Evolutionary conservation across 2,888 invertebrate genomes (phyloP), one percentile per base, ranked within the genome.

Genomic region (Papilio protenor): DNA sequence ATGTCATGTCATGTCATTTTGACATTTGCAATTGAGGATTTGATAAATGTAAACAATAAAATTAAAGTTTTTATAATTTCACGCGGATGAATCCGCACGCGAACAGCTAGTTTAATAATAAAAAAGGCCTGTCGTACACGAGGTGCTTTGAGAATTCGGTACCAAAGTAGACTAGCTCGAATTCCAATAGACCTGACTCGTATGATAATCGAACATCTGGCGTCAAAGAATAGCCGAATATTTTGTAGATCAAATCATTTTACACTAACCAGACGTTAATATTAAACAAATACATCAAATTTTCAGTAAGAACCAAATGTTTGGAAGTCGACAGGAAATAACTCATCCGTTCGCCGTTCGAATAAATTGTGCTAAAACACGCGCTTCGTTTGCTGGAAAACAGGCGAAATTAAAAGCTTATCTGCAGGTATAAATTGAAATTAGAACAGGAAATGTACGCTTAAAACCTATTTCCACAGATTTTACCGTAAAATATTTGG

Each of bases 291-390:
- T 49, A 49, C 23, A 75, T 74, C 75, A 75, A 61, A 74, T 55
- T 75, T 66, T 66, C 52, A n/a, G 16, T 75, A 66, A 75, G 55
- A 66, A 66, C 33, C 75, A 55, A 75, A 75, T 75, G 75, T 75
- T 75, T 75, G 66, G 64, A 66, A 55, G 40, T 21, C 66, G 16
- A 16, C 66, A 55, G 75, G 66, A 66, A 55, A 66, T 66, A 75
- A 52, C 75, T 75, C 74, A 49, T 52, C 61, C 33, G 66, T 66
- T 66, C 49, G 40, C n/a, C 27, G 74, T 55, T 21, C 8, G 40
- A 40, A 66, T 75, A 75, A 55, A 75, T 66, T 55, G 66, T 40
- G 66, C 21, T 71, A 23, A 55, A 27, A 52, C 66, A 69, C 6
- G 10, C 66, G 61, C 52, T 8, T 21, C 40, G 49, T 52, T 21